A percentile compares a stretch with the other conserved stretches of the same genome.
These are phyloP conservation scores for Microtus richardsoni DNA, from an alignment of 2,113 vertebrate species.

Conservation along the genomic window DNA sequence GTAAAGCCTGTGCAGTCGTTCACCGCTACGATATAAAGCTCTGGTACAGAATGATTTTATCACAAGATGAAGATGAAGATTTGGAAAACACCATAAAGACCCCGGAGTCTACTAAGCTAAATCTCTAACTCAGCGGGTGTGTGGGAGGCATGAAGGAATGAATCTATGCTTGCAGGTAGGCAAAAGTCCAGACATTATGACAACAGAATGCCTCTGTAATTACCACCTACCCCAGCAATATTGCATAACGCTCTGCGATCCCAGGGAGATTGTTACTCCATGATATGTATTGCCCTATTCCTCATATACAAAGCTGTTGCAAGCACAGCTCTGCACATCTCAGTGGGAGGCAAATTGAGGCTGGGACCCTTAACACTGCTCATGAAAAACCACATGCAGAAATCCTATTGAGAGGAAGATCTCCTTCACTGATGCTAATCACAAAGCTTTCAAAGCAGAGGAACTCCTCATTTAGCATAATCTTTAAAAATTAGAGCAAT, in stretches of 20 bases:
- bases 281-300: neutral
- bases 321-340: neutral
- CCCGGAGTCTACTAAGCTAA: neutral
- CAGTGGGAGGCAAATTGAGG: constrained; percentile 8
- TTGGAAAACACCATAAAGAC: constrained; percentile 21
- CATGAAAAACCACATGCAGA: neutral
- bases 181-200: constrained; percentile 17
- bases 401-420: neutral
- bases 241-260: neutral
- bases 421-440: neutral
- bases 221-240: neutral
- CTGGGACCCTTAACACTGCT: neutral
- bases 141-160: neutral
- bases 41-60: neutral
- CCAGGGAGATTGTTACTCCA: neutral
- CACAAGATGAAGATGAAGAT: constrained; percentile 24
- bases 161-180: neutral
- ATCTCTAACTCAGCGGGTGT: neutral
- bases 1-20: neutral
- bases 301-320: neutral
- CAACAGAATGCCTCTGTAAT: constrained; percentile 54
- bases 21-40: constrained; percentile 7
- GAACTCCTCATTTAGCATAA: neutral
- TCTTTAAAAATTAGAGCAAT: constrained; percentile 48
- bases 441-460: constrained; percentile 22